Evolutionary conservation across 2,888 invertebrate species (phyloP).

Genomic region (Lydus trimaculatus): DNA sequence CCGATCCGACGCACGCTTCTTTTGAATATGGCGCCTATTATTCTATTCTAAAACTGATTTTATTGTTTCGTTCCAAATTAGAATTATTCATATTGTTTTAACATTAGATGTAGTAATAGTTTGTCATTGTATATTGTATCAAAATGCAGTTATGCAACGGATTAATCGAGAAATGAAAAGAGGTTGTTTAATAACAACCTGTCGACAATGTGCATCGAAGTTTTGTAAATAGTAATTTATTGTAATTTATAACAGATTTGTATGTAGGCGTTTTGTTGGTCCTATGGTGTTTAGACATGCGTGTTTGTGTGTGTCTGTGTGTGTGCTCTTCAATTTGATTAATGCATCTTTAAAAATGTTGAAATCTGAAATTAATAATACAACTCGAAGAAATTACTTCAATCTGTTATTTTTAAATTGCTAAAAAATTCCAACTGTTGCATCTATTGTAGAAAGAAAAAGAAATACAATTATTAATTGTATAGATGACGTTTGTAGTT

Average conservation of each 20-base stretch:
- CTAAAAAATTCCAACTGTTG: too few relatives aligned
- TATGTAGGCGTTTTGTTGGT: background rate
- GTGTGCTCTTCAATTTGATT: conserved; percentile 1
- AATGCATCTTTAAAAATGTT: background rate
- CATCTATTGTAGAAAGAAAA: too few relatives aligned
- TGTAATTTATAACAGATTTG: conserved; percentile 2
- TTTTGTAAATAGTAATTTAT: conserved; percentile 2
- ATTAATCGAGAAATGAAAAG: background rate
- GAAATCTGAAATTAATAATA: background rate
- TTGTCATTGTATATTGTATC: background rate
- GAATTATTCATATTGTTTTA: background rate
- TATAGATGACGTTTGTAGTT: too few relatives aligned
- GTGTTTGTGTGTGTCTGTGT: background rate
- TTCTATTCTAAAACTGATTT: too few relatives aligned
- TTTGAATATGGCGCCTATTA: too few relatives aligned
- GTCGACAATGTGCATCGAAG: background rate
- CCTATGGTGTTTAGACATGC: background rate
- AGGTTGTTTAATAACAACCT: conserved; percentile 2
- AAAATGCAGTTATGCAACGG: background rate
- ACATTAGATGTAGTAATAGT: background rate
- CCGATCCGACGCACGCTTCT: background rate
- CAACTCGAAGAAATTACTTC: background rate
- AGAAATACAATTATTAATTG: too few relatives aligned
- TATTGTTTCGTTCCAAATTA: too few relatives aligned
- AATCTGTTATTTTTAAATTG: too few relatives aligned